Evolutionary conservation across 2,113 vertebrate genomes (phyloP), one percentile per base, ranked within the genome.

Genomic region (Brevimyrus niger): DNA sequence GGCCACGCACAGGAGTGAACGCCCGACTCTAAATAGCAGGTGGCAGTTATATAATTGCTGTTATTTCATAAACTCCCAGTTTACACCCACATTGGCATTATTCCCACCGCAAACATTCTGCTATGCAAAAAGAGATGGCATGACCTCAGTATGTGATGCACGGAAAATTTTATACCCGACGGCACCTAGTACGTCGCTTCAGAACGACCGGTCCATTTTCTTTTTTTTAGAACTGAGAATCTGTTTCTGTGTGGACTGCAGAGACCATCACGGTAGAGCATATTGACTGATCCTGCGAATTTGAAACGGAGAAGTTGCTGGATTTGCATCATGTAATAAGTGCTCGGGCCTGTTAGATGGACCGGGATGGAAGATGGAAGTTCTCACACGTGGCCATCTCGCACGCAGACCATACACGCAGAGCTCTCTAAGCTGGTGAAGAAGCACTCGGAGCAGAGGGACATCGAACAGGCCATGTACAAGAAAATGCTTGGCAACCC

Each of bases 381-480:
- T 84, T 84, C 42, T 84, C 21, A 46, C 80, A 47, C 1, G 9
- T 44, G 44, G 82, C 13, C 50, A 9, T 10, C 48, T 3, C 38
- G 31, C 90, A 53, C 86, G 1, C 93, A 96, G 98, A 99, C 97
- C 2, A 99, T 99, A 94, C 98, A 99, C 0, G 95, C 97, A 0
- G 98, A 99, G 94, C 97, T 99, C 46, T 99, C 98, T 0, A 99
- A 98, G 94, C 94, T 98, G 93, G 97, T 97, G 92, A 99, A 98
- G 95, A 99, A 98, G 91, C 96, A 98, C 0, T 96, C 96, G 0
- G 97, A 98, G 76, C 97, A 98, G 95, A 96, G 94, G 92, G 97
- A 95, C 8, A 94, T 96, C 1, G 98, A 99, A 93, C 98, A 98
- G 0, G 98, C 98, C 89, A 96, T 99, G 96, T 99, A 99, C 94